Conservation (phyloP, 2,888 invertebrate species). For the Leptura quadrifasciata region DNA sequence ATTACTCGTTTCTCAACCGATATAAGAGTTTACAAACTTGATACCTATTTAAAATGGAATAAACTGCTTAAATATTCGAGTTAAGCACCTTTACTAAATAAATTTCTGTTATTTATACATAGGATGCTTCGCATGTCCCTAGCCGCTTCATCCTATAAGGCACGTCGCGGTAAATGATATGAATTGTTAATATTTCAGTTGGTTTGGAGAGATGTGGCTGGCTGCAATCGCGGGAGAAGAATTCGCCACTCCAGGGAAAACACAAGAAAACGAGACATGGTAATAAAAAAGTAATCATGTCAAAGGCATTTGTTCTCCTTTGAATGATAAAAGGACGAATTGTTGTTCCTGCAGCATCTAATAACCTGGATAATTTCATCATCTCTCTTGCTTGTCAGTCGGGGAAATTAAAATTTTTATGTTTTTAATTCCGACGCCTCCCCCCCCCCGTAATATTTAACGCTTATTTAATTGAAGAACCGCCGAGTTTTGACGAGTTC, state of each 20-base stretch:
- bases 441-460: too few species aligned
- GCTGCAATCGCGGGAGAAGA: slow-evolving; percentile 62
- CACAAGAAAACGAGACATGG: slow-evolving; percentile 54
- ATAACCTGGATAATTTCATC: slow-evolving; percentile 44
- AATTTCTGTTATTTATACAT: slow-evolving; percentile 59
- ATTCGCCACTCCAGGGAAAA: slow-evolving; percentile 61
- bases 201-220: slow-evolving; percentile 50
- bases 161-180: slow-evolving; percentile 65
- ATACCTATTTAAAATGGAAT: not conserved
- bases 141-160: slow-evolving; percentile 55
- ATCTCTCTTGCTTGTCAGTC: slow-evolving; percentile 25
- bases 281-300: slow-evolving; percentile 60
- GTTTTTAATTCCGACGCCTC: slow-evolving; percentile 24
- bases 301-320: slow-evolving; percentile 54
- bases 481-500: too few species aligned
- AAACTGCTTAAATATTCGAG: slow-evolving; percentile 11
- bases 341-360: slow-evolving; percentile 42
- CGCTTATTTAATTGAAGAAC: too few species aligned
- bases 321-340: slow-evolving; percentile 53
- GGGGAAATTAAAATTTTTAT: slow-evolving; percentile 36
- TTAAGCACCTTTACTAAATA: slow-evolving; percentile 46
- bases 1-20: not conserved
- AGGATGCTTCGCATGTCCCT: slow-evolving; percentile 63
- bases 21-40: not conserved
- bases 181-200: slow-evolving; percentile 66